phyloP scores from a whole-genome alignment of 2,113 vertebrate species.

The Xenopus borealis region DNA sequence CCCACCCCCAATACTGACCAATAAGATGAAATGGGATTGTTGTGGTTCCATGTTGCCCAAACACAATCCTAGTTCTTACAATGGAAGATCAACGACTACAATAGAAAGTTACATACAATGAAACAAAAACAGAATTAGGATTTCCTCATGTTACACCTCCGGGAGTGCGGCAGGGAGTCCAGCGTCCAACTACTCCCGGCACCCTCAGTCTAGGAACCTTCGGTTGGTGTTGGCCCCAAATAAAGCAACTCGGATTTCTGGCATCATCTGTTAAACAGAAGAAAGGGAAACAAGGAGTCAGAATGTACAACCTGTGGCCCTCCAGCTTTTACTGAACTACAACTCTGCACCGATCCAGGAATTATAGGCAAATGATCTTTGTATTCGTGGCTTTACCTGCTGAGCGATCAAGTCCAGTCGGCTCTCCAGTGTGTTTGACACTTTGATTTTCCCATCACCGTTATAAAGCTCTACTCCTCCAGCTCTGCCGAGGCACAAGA shows the following conservation, averaged over 20 bases:
- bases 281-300: not conserved
- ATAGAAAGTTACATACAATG: not conserved
- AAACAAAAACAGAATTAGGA: not conserved
- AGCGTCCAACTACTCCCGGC: constrained; percentile 48
- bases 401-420: constrained; percentile 94
- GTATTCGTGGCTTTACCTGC: constrained; percentile 71
- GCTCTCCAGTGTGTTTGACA: constrained; percentile 94
- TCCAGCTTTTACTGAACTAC: too few species aligned
- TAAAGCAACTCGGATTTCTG: constrained; percentile 83
- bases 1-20: too few species aligned
- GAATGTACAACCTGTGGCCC: too few species aligned
- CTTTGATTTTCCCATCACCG: constrained; percentile 87
- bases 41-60: not conserved
- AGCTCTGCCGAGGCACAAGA: constrained; percentile 64
- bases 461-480: constrained; percentile 93
- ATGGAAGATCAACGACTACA: not conserved
- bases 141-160: not conserved
- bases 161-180: constrained; percentile 44
- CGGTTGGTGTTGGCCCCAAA: constrained; percentile 91
- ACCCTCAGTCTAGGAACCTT: constrained; percentile 84
- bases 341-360: too few species aligned
- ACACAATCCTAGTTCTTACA: not conserved
- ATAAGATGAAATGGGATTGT: too few species aligned
- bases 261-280: constrained; percentile 83
- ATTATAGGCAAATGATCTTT: too few species aligned